phyloP scores from a whole-genome alignment of 2,113 vertebrate genomes.

The Rhabdomys dilectus region DNA sequence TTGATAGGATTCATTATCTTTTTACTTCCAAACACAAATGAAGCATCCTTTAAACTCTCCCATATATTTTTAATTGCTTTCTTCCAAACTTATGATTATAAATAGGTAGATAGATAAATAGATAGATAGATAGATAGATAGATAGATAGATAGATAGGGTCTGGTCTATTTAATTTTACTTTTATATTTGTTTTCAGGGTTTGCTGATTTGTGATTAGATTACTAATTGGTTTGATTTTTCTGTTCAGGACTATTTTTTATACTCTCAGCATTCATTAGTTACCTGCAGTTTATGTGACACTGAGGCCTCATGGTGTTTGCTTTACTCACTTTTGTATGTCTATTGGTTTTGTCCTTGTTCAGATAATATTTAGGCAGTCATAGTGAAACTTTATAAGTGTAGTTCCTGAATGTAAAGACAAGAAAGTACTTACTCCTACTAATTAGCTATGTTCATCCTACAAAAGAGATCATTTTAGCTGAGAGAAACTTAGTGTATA shows the following conservation, averaged over 20 bases:
- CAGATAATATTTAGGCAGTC: background rate
- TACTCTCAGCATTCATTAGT: background rate
- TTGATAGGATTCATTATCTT: background rate
- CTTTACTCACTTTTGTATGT: background rate
- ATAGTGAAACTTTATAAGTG: background rate
- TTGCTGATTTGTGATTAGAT: background rate
- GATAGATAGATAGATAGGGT: background rate
- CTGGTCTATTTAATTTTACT: background rate
- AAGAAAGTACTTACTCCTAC: background rate
- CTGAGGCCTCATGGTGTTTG: background rate
- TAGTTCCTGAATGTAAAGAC: background rate
- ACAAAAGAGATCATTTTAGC: background rate
- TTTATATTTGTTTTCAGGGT: background rate
- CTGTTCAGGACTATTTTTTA: background rate
- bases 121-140: no score
- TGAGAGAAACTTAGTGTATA: background rate
- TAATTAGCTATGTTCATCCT: background rate
- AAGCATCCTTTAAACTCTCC: no score
- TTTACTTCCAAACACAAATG: background rate
- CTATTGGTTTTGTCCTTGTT: background rate
- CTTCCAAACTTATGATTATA: background rate
- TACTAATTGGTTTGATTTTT: background rate
- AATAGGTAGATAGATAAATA: no score
- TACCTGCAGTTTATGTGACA: background rate
- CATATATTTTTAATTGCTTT: no score